Percentiles rank a stretch among this genome's conserved stretches.
Conservation (phyloP, 2,797 vertebrate genomes). For the Euthynnus affinis region DNA sequence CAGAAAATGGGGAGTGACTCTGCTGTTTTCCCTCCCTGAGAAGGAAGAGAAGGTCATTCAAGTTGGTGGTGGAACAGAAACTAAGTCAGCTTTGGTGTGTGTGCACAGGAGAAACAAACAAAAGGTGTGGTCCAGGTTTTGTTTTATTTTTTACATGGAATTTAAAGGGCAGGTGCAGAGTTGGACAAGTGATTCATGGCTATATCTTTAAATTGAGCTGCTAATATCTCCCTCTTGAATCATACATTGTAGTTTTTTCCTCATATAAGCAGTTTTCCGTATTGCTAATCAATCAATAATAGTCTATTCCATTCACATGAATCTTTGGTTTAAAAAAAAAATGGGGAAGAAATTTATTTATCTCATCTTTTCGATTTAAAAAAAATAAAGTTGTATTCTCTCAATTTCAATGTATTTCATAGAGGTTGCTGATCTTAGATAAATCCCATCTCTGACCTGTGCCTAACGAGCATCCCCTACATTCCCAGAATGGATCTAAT, state of each 20-base stretch:
- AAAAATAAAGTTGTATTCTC: too few species aligned
- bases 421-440: background rate
- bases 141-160: background rate
- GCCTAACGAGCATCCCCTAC: background rate
- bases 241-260: background rate
- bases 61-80: conserved; percentile 5
- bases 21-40: conserved; percentile 20
- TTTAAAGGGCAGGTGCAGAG: background rate
- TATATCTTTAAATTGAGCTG: background rate
- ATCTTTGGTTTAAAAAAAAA: too few species aligned
- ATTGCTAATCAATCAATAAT: background rate
- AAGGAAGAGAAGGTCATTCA: conserved; percentile 33
- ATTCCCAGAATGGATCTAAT: background rate
- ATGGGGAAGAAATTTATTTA: too few species aligned
- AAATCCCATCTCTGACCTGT: background rate
- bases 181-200: background rate
- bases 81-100: background rate
- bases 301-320: too few species aligned
- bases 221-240: too few species aligned
- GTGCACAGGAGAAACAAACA: background rate
- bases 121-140: background rate
- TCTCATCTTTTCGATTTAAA: too few species aligned
- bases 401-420: background rate
- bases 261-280: background rate
- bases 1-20: conserved; percentile 21